Percentiles rank a stretch among this genome's conserved stretches.
These are phyloP conservation scores for Augochlora pura DNA, from an alignment of 1,140 invertebrate genomes.

Conservation along the genomic window DNA sequence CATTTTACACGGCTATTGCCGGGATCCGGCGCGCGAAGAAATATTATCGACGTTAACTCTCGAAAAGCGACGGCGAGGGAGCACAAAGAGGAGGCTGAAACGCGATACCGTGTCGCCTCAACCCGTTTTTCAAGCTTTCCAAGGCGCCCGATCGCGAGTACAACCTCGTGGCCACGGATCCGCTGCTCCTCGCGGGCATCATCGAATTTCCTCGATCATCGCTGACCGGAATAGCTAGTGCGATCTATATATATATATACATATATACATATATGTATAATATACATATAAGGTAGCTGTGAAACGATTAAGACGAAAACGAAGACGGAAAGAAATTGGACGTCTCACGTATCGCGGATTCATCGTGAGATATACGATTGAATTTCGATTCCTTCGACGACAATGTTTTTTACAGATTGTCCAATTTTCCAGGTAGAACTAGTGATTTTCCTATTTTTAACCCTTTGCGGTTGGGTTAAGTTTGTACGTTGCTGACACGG, in stretches of 20 bases:
- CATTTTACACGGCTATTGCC: conserved; percentile 79
- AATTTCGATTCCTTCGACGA: no score
- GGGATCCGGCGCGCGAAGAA: conserved; percentile 66
- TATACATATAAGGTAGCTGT: no score
- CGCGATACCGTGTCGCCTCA: conserved; percentile 38
- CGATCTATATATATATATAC: not conserved
- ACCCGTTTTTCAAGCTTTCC: conserved; percentile 42
- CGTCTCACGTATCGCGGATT: no score
- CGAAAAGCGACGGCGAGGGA: conserved; percentile 43
- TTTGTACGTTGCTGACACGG: no score
- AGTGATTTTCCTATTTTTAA: no score
- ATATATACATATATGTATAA: no score
- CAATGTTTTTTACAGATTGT: no score
- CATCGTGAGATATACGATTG: no score
- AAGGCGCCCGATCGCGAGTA: not conserved
- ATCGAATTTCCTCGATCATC: not conserved
- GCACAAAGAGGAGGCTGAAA: conserved; percentile 24
- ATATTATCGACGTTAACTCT: conserved; percentile 74
- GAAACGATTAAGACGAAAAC: no score
- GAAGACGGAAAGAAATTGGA: no score
- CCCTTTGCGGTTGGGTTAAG: no score
- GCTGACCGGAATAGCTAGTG: not conserved
- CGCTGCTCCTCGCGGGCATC: not conserved
- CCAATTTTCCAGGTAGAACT: no score
- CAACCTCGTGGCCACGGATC: not conserved